A percentile compares a stretch with the other conserved stretches of the same genome.
Evolutionary conservation across 2,113 vertebrate species (phyloP).

Genomic region (Pachyramphus minor): DNA sequence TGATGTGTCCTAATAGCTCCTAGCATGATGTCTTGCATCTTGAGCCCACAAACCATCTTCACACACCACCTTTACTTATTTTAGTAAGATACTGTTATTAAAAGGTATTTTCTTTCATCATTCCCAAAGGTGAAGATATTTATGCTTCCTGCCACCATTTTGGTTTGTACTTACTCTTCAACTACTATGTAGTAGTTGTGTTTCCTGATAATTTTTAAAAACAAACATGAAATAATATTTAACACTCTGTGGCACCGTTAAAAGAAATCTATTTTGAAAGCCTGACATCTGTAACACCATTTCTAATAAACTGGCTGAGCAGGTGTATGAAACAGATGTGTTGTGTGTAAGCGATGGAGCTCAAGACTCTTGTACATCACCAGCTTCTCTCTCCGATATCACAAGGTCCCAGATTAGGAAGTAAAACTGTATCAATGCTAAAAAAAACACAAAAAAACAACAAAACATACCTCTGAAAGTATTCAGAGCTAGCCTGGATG

Average conservation of each 20-base stretch:
- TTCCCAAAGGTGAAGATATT: not conserved
- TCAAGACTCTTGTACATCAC: not conserved
- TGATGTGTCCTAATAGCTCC: not conserved
- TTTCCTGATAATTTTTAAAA: not conserved
- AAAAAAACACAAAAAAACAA: not conserved
- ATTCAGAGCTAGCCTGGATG: not conserved
- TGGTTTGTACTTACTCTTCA: not conserved
- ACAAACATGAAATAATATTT: not conserved
- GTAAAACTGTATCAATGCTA: not conserved
- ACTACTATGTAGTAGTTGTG: not conserved
- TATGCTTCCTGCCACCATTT: not conserved
- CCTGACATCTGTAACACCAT: not conserved
- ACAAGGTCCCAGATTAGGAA: not conserved
- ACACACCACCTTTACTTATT: not conserved
- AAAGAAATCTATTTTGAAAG: not conserved
- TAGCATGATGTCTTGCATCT: not conserved
- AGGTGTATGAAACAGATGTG: not conserved
- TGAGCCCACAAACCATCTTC: not conserved
- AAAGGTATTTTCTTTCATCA: not conserved
- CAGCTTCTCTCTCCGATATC: not conserved
- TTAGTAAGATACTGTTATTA: not conserved
- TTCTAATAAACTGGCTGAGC: not conserved
- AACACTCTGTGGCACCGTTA: not conserved
- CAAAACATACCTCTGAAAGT: not conserved
- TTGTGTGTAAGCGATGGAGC: not conserved